A percentile compares a stretch with the other conserved stretches of the same genome.
Evolutionary conservation across 2,113 vertebrate genomes (phyloP).

Genomic region (Thoracochromis brauschi): DNA sequence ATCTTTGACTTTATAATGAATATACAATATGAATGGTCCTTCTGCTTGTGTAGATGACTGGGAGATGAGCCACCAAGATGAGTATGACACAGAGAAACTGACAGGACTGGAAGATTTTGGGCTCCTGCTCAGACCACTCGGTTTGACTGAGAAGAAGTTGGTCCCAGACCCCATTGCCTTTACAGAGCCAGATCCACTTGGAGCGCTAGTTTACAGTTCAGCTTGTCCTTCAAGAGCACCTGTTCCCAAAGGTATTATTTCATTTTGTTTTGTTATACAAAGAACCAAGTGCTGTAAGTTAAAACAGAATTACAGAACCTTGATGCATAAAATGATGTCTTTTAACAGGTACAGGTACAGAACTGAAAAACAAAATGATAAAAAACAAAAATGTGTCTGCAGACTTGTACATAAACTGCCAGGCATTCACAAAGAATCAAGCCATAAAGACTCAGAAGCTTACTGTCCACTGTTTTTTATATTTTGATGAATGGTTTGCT

Average conservation of each 20-base stretch:
- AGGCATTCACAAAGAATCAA: neutral
- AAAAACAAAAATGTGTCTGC: neutral
- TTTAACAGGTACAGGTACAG: neutral
- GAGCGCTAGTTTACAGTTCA: conserved; percentile 58
- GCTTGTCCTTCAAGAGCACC: conserved; percentile 2
- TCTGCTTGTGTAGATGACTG: conserved; percentile 69
- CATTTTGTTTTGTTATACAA: neutral
- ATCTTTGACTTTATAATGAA: neutral
- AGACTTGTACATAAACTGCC: neutral
- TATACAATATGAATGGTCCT: neutral
- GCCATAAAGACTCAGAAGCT: neutral
- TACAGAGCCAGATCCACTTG: conserved; percentile 72
- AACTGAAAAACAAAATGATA: neutral
- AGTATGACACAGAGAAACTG: conserved; percentile 60
- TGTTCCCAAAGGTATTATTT: conserved; percentile 49
- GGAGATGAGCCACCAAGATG: conserved; percentile 66
- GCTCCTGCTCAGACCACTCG: conserved; percentile 67
- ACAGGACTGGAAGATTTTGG: conserved; percentile 77
- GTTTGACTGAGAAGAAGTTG: conserved; percentile 72
- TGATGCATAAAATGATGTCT: neutral
- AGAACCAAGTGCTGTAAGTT: neutral
- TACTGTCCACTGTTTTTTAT: neutral
- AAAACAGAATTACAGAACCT: neutral
- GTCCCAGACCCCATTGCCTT: conserved; percentile 75
- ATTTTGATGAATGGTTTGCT: neutral